These are phyloP conservation scores for Erinaceus europaeus DNA, from an alignment of 2,113 vertebrate species.

Conservation along the genomic window DNA sequence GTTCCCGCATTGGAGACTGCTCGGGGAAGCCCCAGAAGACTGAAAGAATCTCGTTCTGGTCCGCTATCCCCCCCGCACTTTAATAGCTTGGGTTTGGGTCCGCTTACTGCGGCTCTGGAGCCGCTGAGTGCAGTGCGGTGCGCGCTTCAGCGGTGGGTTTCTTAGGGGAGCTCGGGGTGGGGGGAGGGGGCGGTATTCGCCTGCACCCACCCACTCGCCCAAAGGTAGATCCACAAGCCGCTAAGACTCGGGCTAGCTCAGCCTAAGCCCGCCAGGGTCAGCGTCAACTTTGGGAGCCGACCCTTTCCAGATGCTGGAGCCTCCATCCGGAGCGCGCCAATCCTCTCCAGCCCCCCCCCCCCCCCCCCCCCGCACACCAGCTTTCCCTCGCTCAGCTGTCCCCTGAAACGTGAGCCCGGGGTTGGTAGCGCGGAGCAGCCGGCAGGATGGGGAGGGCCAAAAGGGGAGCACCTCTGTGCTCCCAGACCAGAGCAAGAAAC, in stretches of 20 bases:
- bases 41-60: not conserved
- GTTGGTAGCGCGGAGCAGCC: not conserved
- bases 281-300: slow-evolving; percentile 61
- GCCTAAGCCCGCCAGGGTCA: slow-evolving; percentile 1
- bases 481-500: not conserved
- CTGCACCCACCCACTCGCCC: not conserved
- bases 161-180: not conserved
- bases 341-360: not conserved
- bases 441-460: not conserved
- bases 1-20: not conserved
- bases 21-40: not conserved
- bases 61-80: slow-evolving; percentile 6
- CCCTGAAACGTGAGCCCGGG: not conserved
- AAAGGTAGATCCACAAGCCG: not conserved
- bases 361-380: not conserved
- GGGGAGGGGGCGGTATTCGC: not conserved
- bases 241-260: not conserved
- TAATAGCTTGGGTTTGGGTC: not conserved
- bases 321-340: slow-evolving; percentile 21
- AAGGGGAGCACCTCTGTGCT: not conserved
- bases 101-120: slow-evolving; percentile 26
- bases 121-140: not conserved
- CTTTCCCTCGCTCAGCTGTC: not conserved
- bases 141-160: not conserved
- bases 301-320: slow-evolving; percentile 15